phyloP scores from a whole-genome alignment of 2,797 vertebrate species.

The Dermochelys coriacea region DNA sequence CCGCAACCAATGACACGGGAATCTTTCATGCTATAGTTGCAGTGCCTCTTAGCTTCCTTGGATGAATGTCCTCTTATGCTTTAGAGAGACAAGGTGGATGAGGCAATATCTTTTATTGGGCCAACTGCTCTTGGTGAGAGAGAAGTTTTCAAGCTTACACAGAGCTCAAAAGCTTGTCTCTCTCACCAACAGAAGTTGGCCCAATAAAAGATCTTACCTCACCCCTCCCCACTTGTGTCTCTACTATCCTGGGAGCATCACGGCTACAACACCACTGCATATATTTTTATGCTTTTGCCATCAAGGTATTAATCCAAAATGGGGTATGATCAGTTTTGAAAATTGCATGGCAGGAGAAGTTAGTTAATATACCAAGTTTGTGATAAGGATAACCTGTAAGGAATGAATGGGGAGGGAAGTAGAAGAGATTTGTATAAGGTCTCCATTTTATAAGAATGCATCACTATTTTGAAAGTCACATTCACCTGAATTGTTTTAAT shows the following conservation, averaged over 20 bases:
- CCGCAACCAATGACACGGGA: not conserved
- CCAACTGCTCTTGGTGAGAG: too few species aligned
- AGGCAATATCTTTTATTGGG: too few species aligned
- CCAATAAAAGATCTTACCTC: too few species aligned
- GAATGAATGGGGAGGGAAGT: not conserved
- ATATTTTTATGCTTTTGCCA: not conserved
- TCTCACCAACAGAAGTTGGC: too few species aligned
- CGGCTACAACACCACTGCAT: too few species aligned
- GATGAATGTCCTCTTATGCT: too few species aligned
- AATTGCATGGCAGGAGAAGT: not conserved
- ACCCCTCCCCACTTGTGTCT: too few species aligned
- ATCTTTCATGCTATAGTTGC: not conserved
- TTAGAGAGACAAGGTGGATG: too few species aligned
- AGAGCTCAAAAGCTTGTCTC: too few species aligned
- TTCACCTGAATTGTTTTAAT: conserved; percentile 13
- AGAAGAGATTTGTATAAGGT: not conserved
- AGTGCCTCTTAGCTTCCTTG: not conserved
- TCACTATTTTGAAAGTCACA: conserved; percentile 4
- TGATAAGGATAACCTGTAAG: conserved; percentile 20
- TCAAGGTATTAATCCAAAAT: not conserved
- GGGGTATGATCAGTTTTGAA: conserved; percentile 1
- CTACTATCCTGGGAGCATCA: too few species aligned
- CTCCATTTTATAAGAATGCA: not conserved
- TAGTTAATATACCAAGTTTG: not conserved
- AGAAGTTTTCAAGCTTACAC: too few species aligned